These are phyloP conservation scores for Bruchidius siliquastri DNA, from an alignment of 2,888 invertebrate genomes.

Conservation along the genomic window DNA sequence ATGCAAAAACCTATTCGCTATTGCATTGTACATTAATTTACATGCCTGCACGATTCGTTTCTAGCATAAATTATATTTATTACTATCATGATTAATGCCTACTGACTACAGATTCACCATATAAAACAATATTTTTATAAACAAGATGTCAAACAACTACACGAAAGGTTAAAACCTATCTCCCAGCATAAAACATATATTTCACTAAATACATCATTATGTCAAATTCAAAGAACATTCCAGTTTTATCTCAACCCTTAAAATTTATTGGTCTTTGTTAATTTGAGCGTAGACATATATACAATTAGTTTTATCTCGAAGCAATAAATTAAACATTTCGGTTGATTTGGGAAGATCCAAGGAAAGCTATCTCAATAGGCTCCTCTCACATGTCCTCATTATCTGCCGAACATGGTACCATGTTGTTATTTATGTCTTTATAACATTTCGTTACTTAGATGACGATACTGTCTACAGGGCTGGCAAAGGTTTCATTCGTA, in stretches of 20 bases:
- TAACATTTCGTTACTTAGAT: not conserved
- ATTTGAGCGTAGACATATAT: constrained; percentile 21
- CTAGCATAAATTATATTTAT: no score
- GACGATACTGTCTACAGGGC: not conserved
- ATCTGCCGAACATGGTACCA: not conserved
- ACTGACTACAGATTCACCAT: no score
- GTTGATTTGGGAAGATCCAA: constrained; percentile 12
- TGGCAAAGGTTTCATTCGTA: not conserved
- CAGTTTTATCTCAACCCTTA: constrained; percentile 14
- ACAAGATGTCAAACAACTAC: not conserved
- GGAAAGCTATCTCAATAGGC: constrained; percentile 9
- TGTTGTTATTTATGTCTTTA: not conserved
- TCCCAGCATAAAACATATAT: not conserved
- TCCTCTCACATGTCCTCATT: not conserved
- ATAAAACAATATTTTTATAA: not conserved
- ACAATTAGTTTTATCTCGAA: constrained; percentile 22
- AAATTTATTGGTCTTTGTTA: constrained; percentile 19
- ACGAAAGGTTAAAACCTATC: not conserved
- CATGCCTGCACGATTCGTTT: no score
- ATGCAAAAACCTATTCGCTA: no score
- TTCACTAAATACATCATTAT: constrained; percentile 10
- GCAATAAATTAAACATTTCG: constrained; percentile 1
- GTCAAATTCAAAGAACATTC: constrained; percentile 19
- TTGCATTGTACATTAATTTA: no score
- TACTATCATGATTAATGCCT: no score